phyloP scores from a whole-genome alignment of 1,140 invertebrate genomes.

The Drosophila kohkoa region DNA sequence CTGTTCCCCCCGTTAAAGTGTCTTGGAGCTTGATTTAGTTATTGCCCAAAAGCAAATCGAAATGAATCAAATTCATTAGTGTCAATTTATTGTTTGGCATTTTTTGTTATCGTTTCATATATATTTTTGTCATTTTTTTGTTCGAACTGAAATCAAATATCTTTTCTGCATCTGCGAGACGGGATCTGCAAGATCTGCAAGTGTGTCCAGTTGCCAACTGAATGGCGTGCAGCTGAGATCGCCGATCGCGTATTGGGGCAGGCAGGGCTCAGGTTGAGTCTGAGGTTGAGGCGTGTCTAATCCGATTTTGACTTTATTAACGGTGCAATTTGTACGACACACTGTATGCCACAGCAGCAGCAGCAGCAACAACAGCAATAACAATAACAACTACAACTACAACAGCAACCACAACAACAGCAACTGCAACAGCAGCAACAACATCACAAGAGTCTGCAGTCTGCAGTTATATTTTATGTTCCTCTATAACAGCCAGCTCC shows the following conservation, averaged over 20 bases:
- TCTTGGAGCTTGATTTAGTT: constrained; percentile 63
- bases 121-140: constrained; percentile 21
- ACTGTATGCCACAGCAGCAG: constrained; percentile 37
- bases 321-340: constrained; percentile 78
- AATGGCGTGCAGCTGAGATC: constrained; percentile 35
- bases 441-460: constrained; percentile 44
- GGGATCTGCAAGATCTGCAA: not conserved
- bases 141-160: constrained; percentile 49
- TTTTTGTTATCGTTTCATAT: constrained; percentile 30
- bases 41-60: constrained; percentile 71
- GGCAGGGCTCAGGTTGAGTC: constrained; percentile 34
- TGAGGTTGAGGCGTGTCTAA: constrained; percentile 64
- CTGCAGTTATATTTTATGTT: constrained; percentile 50
- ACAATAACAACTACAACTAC: constrained; percentile 2
- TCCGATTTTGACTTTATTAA: constrained; percentile 82
- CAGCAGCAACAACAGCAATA: constrained; percentile 14
- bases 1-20: not conserved
- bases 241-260: not conserved
- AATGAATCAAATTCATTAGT: constrained; percentile 82
- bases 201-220: constrained; percentile 19
- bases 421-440: constrained; percentile 28
- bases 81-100: constrained; percentile 75
- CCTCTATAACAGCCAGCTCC: not conserved
- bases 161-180: constrained; percentile 31
- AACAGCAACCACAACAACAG: constrained; percentile 14